Conservation (phyloP, 2,888 invertebrate genomes). For the Volucella inanis region DNA sequence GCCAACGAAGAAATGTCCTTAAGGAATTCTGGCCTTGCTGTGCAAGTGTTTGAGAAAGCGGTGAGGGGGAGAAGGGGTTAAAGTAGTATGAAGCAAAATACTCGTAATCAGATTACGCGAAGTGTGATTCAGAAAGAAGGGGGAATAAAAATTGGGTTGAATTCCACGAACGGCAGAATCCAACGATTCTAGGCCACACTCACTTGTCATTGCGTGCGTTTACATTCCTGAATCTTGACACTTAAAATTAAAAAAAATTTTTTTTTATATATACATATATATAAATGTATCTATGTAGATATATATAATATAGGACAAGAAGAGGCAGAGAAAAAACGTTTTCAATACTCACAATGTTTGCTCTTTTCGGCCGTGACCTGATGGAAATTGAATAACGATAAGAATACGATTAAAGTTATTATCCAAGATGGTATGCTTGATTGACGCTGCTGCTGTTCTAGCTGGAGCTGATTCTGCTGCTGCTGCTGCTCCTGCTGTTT, state of each 20-base stretch:
- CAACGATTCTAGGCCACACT: slow-evolving; percentile 60
- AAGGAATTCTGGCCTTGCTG: slow-evolving; percentile 56
- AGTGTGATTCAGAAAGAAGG: slow-evolving; percentile 51
- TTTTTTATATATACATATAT: too few relatives aligned
- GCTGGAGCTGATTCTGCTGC: slow-evolving; percentile 52
- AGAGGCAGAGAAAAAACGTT: background rate
- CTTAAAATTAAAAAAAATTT: slow-evolving; percentile 26
- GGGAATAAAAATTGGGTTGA: slow-evolving; percentile 63
- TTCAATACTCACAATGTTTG: slow-evolving; percentile 82
- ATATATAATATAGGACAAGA: background rate
- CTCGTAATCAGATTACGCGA: slow-evolving; percentile 72
- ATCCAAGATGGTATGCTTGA: slow-evolving; percentile 79
- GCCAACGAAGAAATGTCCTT: slow-evolving; percentile 56
- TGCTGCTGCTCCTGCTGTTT: slow-evolving; percentile 62
- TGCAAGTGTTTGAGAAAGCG: slow-evolving; percentile 10
- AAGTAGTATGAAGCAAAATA: slow-evolving; percentile 14
- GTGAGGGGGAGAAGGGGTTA: background rate
- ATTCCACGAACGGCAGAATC: slow-evolving; percentile 48
- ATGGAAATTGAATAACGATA: slow-evolving; percentile 76
- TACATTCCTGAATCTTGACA: slow-evolving; percentile 44
- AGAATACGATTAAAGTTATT: slow-evolving; percentile 80
- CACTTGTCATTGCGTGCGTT: slow-evolving; percentile 42
- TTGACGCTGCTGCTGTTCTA: slow-evolving; percentile 58
- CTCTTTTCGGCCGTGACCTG: slow-evolving; percentile 83
- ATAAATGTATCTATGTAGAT: background rate